Evolutionary conservation across 2,888 invertebrate species (phyloP), one percentile per base, ranked within the genome.

Genomic region (Cryptops parisi): DNA sequence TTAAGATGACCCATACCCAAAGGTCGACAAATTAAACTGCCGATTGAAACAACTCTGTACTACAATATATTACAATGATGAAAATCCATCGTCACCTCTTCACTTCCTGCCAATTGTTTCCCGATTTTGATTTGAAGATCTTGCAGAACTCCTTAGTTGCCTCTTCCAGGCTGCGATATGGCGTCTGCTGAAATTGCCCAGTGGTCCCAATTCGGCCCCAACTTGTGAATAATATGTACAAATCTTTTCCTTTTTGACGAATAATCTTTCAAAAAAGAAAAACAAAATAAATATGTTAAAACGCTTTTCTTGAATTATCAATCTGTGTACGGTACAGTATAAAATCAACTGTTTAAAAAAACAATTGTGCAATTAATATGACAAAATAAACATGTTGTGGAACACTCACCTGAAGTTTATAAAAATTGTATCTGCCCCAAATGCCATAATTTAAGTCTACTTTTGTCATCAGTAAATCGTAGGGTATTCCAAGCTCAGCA

Each of bases 361-460:
- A 33, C 15, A 12, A 33, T 33, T 33, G 38, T 33, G 38, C 15
- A n/a, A n/a, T 33, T 12, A 33, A 33, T 33, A 33, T 33, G 38
- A 12, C 23, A n/a, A 6, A 38, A 17, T 23, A 26, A 26, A 43
- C 15, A 58, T n/a, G n/a, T n/a, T n/a, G n/a, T n/a, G n/a, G n/a
- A n/a, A n/a, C 53, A 41, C 62, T 54, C 52, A 74, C 66, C 67
- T 75, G 74, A 68, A 75, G 69, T 58, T 72, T 72, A 62, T 75
- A 75, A 64, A 72, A 75, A 64, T 73, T 74, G 64, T 73, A 74
- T 58, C 71, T 65, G 50, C 74, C 74, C 58, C 63, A 71, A 17
- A 62, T 54, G 19, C 72, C 70, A 57, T 64, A 66, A 40, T 62
- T 62, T 2, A 73, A 63, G 60, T 74, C 72, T 9, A 74, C 70